A percentile compares a stretch with the other conserved stretches of the same genome.
These are phyloP conservation scores for Danio tinwini DNA, from an alignment of 2,797 vertebrate species.

Conservation along the genomic window DNA sequence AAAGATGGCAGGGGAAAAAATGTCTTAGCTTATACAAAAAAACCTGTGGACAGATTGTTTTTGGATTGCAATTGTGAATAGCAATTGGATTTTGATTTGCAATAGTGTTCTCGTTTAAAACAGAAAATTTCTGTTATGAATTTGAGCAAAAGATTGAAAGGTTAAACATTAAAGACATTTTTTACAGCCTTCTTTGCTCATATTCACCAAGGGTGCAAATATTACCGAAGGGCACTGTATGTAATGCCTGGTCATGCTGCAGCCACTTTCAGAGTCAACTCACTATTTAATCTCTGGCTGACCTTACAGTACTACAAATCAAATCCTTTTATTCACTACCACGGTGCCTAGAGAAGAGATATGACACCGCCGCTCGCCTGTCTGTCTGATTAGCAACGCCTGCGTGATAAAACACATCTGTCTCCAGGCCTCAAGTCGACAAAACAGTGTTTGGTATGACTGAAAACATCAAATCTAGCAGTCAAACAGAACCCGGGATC, in stretches of 20 bases:
- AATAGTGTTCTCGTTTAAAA: too few relatives aligned
- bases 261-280: constrained; percentile 42
- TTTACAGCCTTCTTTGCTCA: too few relatives aligned
- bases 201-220: too few relatives aligned
- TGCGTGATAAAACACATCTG: constrained; percentile 7
- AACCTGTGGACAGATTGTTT: too few relatives aligned
- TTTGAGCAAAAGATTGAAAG: too few relatives aligned
- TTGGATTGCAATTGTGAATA: too few relatives aligned
- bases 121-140: too few relatives aligned
- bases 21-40: too few relatives aligned
- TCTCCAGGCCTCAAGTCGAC: constrained; percentile 9
- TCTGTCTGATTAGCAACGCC: constrained; percentile 40
- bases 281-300: constrained; percentile 51
- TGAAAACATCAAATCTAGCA: constrained; percentile 4
- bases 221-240: not conserved
- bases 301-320: constrained; percentile 48
- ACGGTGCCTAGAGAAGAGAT: constrained; percentile 12
- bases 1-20: too few relatives aligned
- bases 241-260: constrained; percentile 7
- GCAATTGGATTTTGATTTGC: too few relatives aligned
- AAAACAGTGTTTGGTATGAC: constrained; percentile 21
- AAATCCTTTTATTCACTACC: constrained; percentile 51
- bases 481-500: constrained; percentile 21
- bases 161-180: too few relatives aligned
- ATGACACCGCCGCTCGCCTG: not conserved